Base-by-base conservation (phyloP, 2,888 invertebrate species). In the Liodrosophila aerea region DNA sequence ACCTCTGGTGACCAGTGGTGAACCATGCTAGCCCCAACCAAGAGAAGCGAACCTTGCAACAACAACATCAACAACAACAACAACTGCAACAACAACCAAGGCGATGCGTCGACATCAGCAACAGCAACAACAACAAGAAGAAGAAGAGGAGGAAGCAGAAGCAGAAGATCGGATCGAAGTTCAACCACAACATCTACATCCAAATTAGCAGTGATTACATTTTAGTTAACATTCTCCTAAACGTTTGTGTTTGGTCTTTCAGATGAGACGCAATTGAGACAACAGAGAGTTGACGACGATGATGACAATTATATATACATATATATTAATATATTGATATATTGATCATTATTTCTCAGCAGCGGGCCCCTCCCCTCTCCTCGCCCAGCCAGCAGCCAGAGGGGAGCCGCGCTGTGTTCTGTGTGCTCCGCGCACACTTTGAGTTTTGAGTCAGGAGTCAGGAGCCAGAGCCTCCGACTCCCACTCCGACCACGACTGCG, bases 1-100 rank as follows among this genome's bases (percentile, higher is more conserved):
- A 90, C 85, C 87, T 90, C 83, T 90, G 90, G 90, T 90, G 90
- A 90, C 90, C 88, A 89, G 88, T 88, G 87, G 88, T 87, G 83
- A 72, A 72, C 71, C 59, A 71, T 61, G 71, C 71, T 75, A 69
- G 70, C 81, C 84, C 84, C 77, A 77, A 80, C 64, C 75, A 70
- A 73, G 74, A 71, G 57, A 78, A 74, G 64, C 76, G 78, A 75
- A 56, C 70, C 40, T 7, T 18, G 22, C 73, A 76, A 61, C 77
- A 78, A 62, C 74, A 76, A 65, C 70, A 58, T 61, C 66, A 69
- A 67, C 71, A 83, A 46, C 73, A 82, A 69, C 80, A 84, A 71
- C 86, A 82, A 67, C 70, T 73, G 45, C 68, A 64, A 53, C 49
- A 60, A 51, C 67, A 69, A 60, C 72, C 65, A 49, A 54, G 63